phyloP scores from a whole-genome alignment of 2,797 vertebrate genomes.

The Orestias chungarensis region DNA sequence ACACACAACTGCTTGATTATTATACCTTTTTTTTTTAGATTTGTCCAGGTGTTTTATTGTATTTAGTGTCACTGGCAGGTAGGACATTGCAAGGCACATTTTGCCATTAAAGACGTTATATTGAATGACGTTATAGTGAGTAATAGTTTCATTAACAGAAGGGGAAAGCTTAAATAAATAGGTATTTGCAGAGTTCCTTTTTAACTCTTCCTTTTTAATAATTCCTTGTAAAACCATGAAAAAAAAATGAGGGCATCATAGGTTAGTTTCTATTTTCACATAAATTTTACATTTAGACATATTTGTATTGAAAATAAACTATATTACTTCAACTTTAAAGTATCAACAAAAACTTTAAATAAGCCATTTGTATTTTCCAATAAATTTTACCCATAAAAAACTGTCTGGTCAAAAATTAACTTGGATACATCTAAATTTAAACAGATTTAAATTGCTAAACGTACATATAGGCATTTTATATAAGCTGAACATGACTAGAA shows the following conservation, averaged over 20 bases:
- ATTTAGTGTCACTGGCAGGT: not conserved
- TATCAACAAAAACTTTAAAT: too few species aligned
- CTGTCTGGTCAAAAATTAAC: too few species aligned
- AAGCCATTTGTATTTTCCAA: too few species aligned
- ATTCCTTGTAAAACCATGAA: not conserved
- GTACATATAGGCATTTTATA: not conserved
- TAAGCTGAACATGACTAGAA: not conserved
- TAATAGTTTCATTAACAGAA: not conserved
- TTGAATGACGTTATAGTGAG: not conserved
- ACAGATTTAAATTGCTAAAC: not conserved
- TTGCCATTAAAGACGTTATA: not conserved
- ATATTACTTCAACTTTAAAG: not conserved
- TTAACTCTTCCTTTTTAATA: not conserved
- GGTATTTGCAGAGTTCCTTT: not conserved
- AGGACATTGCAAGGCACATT: not conserved
- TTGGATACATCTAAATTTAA: too few species aligned
- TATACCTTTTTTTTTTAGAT: not conserved
- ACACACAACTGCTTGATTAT: not conserved
- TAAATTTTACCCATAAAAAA: too few species aligned
- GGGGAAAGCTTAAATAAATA: not conserved
- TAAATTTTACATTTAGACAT: not conserved
- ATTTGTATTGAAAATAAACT: not conserved
- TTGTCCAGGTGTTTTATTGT: not conserved
- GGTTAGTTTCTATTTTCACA: not conserved
- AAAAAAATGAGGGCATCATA: not conserved